Conservation (phyloP, 2,888 invertebrate species). For the Thymelicus sylvestris region DNA sequence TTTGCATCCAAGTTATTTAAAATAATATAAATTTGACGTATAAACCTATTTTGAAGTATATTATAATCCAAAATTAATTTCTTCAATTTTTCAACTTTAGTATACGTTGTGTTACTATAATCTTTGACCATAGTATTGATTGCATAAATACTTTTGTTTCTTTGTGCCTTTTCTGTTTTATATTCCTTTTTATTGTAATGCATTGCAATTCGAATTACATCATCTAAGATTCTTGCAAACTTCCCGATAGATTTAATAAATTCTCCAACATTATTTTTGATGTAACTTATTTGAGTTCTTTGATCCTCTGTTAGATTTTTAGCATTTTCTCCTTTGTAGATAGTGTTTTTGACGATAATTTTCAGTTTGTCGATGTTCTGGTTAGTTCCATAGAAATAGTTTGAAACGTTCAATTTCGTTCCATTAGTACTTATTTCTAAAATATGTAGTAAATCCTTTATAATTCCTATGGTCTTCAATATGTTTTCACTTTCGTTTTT, state of each 20-base stretch:
- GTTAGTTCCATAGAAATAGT: constrained; percentile 39
- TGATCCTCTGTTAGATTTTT: constrained; percentile 52
- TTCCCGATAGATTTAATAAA: constrained; percentile 64
- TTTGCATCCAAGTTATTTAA: constrained; percentile 51
- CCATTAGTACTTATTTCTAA: constrained; percentile 33
- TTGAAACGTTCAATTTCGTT: constrained; percentile 35
- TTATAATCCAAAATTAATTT: constrained; percentile 59
- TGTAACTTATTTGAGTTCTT: constrained; percentile 56
- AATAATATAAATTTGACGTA: constrained; percentile 61
- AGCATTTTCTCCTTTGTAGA: constrained; percentile 39
- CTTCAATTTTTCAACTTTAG: constrained; percentile 55
- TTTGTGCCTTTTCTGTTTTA: constrained; percentile 22
- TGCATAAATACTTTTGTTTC: not conserved
- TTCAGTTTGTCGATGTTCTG: constrained; percentile 57
- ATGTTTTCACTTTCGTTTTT: constrained; percentile 59
- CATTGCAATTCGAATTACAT: constrained; percentile 57
- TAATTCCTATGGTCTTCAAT: constrained; percentile 59
- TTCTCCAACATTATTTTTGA: constrained; percentile 60
- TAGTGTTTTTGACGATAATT: constrained; percentile 54
- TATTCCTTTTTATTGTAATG: constrained; percentile 43
- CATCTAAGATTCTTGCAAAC: constrained; percentile 61
- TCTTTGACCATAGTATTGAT: not conserved
- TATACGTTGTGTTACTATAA: constrained; percentile 36
- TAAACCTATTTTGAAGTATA: constrained; percentile 63
- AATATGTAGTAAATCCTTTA: constrained; percentile 62